Evolutionary conservation across 2,888 invertebrate species (phyloP), one percentile per base, ranked within the genome.

Genomic region (Metacarcinus magister): DNA sequence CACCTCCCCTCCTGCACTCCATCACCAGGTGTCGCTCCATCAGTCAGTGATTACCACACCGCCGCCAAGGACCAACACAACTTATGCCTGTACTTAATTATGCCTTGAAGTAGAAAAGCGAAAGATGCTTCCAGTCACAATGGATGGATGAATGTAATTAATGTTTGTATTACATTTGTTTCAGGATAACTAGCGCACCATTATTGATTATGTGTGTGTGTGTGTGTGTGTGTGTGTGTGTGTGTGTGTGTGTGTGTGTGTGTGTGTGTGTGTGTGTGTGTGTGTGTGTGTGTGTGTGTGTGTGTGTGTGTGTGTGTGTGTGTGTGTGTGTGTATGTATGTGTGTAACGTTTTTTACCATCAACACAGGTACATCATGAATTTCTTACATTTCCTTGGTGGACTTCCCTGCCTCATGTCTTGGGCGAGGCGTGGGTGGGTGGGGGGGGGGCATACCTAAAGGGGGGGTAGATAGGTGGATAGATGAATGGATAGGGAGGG

Each of bases 161-260:
- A 4, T 23, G 0, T 60, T 23, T 60, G 60, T 5, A 60, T 54
- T 19, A 60, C 16, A 60, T 39, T 39, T 60, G 60, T 60, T 60
- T 60, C 23, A 60, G 60, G 23, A 60, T 60, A 60, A 60, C 5
- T 60, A 60, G 10, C 60, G 23, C 23, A 23, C 10, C 60, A 3
- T 23, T 60, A 5, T 39, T 39, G 39, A 39, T 39, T 87, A 32
- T 87, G 23, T 60, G 60, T 60, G 10, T 60, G 0, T 60, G 60
- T 60, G 23, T 60, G 60, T 60, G 60, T 60, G 60, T 60, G 60
- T 60, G 19, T 60, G 60, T 60, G 60, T 60, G 91, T 91, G 44
- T 91, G 91, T 91, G 91, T 91, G 89, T 89, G 89, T 89, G 89
- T 89, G 89, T 89, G 89, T 89, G 89, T 89, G 89, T 89, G 89